Percentiles rank a stretch among this genome's conserved stretches.
Evolutionary conservation across 2,797 vertebrate genomes (phyloP).

Genomic region (Sciurus carolinensis): DNA sequence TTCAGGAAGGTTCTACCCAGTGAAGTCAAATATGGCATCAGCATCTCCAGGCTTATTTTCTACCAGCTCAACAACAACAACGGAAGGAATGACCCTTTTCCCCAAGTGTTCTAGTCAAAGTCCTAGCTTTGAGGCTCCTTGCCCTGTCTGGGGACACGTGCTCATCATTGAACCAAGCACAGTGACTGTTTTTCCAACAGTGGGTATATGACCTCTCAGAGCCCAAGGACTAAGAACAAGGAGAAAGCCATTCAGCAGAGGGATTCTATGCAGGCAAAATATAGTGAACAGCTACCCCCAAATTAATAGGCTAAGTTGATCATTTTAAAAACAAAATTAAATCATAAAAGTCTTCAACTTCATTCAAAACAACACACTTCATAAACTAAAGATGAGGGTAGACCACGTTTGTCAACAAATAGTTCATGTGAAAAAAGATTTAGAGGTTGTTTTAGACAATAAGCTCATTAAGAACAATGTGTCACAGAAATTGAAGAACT

Average conservation of each 20-base stretch:
- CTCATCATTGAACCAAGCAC: not conserved
- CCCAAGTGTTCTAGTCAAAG: constrained; percentile 13
- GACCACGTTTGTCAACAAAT: constrained; percentile 65
- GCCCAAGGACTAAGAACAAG: not conserved
- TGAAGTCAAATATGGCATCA: not conserved
- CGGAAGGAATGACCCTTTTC: not conserved
- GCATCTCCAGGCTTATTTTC: not conserved
- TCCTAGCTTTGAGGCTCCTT: not conserved
- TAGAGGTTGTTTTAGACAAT: constrained; percentile 68
- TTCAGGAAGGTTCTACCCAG: constrained; percentile 18
- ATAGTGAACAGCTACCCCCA: constrained; percentile 12
- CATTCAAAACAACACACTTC: constrained; percentile 77
- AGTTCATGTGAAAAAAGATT: constrained; percentile 70
- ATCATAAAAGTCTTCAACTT: constrained; percentile 71
- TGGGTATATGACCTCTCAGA: not conserved
- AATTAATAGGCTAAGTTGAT: constrained; percentile 54
- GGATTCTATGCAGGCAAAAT: constrained; percentile 6
- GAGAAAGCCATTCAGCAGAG: constrained; percentile 21
- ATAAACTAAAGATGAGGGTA: constrained; percentile 78
- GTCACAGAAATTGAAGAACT: constrained; percentile 68
- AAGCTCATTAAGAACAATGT: constrained; percentile 62
- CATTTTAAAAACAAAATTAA: constrained; percentile 47
- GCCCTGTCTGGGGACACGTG: not conserved
- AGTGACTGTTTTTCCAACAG: not conserved
- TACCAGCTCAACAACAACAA: not conserved